Evolutionary conservation across 2,797 vertebrate genomes (phyloP), one percentile per base, ranked within the genome.

Genomic region (Crocidura indochinensis): DNA sequence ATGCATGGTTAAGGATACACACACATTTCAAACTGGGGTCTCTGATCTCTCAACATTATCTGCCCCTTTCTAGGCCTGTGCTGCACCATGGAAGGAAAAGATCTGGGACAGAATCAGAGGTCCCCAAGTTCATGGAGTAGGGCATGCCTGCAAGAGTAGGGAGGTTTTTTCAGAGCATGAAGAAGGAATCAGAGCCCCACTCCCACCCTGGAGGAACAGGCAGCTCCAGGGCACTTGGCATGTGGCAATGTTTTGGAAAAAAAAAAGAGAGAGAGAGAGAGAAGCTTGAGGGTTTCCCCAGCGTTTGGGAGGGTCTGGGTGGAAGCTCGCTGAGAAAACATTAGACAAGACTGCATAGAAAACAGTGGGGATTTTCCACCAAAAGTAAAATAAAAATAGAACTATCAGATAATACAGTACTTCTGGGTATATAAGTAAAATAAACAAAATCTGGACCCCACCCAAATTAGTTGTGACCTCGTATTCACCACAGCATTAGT

Each of bases 181-280:
- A 17, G 22, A 29, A 77, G 26, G 24, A 46, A 9, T 29, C 0
- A 0, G 20, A 60, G 56, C 6, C 56, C 56, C 38, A 5, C 68
- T 24, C 38, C 27, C n/a, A 0, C 27, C 65, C 5, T 31, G 0
- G 0, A 65, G 4, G 17, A 6, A 19, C 3, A 3, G 60, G 29
- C 10, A 53, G 11, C 38, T 78, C 8, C 62, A 27, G 17, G 4
- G 31, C 46, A 49, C 19, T 19, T 3, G n/a, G 44, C 68, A 38
- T 22, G 11, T 22, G 53, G 27, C 71, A 84, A 49, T 0, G 10
- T 49, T 69, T 65, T 74, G 51, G 29, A 74, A 75, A 79, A 24
- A 83, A 22, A 17, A 44, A 47, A 26, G 2, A 24, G 6, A 38
- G 38, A 38, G 38, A 38, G 38, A 38, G 38, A 38, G 26, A 81